A percentile compares a stretch with the other conserved stretches of the same genome.
phyloP scores from a whole-genome alignment of 2,888 invertebrate species.

The Horisme vitalbata region DNA sequence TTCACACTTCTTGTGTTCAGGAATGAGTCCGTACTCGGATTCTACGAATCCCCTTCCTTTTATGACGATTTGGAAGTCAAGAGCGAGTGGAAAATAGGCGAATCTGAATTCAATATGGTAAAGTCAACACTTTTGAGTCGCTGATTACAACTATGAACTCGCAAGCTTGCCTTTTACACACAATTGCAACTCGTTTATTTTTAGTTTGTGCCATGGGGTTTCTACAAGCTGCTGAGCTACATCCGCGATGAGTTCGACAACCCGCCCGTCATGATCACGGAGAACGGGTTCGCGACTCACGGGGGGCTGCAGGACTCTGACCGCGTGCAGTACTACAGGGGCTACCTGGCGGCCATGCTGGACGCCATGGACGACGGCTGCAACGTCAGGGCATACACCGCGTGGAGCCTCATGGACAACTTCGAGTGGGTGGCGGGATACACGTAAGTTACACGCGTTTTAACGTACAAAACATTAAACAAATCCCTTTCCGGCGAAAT shows the following conservation, averaged over 20 bases:
- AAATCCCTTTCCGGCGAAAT: not conserved
- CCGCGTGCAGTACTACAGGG: slow-evolving; percentile 58
- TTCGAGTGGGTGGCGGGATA: slow-evolving; percentile 85
- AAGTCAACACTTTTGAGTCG: too few relatives aligned
- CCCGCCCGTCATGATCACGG: slow-evolving; percentile 78
- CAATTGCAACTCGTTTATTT: not conserved
- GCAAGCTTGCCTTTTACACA: too few relatives aligned
- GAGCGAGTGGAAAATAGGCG: slow-evolving; percentile 37
- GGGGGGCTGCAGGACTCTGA: slow-evolving; percentile 61
- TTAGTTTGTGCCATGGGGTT: slow-evolving; percentile 74
- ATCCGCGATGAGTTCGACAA: slow-evolving; percentile 73
- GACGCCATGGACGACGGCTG: slow-evolving; percentile 70
- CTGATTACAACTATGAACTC: too few relatives aligned
- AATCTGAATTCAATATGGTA: slow-evolving; percentile 33
- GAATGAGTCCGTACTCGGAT: slow-evolving; percentile 39
- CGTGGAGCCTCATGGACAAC: slow-evolving; percentile 85
- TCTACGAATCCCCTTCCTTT: slow-evolving; percentile 38
- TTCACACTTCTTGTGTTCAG: slow-evolving; percentile 59
- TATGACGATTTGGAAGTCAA: slow-evolving; percentile 38
- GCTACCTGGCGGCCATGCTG: slow-evolving; percentile 62
- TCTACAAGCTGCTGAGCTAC: slow-evolving; percentile 77
- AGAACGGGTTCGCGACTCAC: slow-evolving; percentile 72
- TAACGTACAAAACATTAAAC: not conserved
- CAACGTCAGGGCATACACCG: slow-evolving; percentile 74
- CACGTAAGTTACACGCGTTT: slow-evolving; percentile 52